Evolutionary conservation across 2,797 vertebrate species (phyloP).

Genomic region (Ctenopoma kingsleyae): DNA sequence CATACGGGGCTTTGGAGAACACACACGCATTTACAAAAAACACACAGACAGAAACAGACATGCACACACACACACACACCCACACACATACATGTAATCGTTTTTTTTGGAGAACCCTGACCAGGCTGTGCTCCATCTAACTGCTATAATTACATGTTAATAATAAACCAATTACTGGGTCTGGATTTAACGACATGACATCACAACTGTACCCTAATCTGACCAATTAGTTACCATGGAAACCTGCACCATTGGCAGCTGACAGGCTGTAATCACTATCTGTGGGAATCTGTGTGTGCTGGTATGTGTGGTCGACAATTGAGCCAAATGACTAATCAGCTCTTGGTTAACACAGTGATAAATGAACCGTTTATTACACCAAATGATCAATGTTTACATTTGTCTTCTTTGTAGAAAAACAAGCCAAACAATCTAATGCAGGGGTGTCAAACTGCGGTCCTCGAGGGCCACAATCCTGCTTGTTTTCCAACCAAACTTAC

Average conservation of each 20-base stretch:
- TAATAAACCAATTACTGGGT: constrained; percentile 62
- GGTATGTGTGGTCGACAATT: constrained; percentile 16
- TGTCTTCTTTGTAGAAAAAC: not conserved
- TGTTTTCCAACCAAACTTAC: no score
- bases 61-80: constrained; percentile 5
- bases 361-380: not conserved
- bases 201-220: constrained; percentile 71
- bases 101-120: constrained; percentile 42
- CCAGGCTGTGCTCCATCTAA: constrained; percentile 28
- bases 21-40: constrained; percentile 21
- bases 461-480: no score
- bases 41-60: not conserved
- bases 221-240: constrained; percentile 70
- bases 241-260: constrained; percentile 39
- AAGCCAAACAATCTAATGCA: not conserved
- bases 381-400: not conserved
- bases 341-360: constrained; percentile 19
- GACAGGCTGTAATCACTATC: constrained; percentile 54
- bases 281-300: constrained; percentile 47
- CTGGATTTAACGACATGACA: constrained; percentile 71
- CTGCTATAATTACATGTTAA: constrained; percentile 73
- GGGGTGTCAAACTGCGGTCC: no score
- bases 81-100: constrained; percentile 11
- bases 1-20: constrained; percentile 35
- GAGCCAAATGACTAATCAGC: constrained; percentile 18